Percentiles rank a stretch among this genome's conserved stretches.
Evolutionary conservation across 1,140 invertebrate genomes (phyloP).

Genomic region (Anadara kagoshimensis): DNA sequence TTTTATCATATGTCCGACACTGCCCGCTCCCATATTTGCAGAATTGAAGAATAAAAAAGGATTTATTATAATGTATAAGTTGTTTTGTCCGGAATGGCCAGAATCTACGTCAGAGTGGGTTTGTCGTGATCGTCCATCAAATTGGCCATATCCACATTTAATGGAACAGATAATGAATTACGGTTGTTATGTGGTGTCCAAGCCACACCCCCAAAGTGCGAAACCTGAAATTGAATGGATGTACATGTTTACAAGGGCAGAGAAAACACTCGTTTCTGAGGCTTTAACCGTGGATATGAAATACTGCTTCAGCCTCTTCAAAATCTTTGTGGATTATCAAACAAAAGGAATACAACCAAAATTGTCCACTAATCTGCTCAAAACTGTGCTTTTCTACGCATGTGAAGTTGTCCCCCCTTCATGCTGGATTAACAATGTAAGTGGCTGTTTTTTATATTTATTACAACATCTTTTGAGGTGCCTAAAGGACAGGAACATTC

Average conservation of each 20-base stretch:
- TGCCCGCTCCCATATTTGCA: too few species aligned
- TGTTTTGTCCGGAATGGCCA: slow-evolving; percentile 11
- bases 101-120: slow-evolving; percentile 16
- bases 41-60: too few species aligned
- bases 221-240: slow-evolving; percentile 24
- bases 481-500: slow-evolving; percentile 14
- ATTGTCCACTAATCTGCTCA: slow-evolving; percentile 13
- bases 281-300: slow-evolving; percentile 12
- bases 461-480: slow-evolving; percentile 2
- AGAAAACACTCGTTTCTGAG: slow-evolving; percentile 7
- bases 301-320: slow-evolving; percentile 28
- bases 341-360: background rate
- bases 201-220: slow-evolving; percentile 1
- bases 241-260: slow-evolving; percentile 25
- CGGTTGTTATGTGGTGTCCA: slow-evolving; percentile 13
- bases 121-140: background rate
- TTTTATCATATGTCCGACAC: too few species aligned
- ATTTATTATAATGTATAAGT: too few species aligned
- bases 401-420: slow-evolving; percentile 27
- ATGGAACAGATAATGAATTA: slow-evolving; percentile 1
- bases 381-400: slow-evolving; percentile 15
- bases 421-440: slow-evolving; percentile 5
- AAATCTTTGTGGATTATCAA: slow-evolving; percentile 21
- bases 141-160: slow-evolving; percentile 20
- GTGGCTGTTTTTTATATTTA: slow-evolving; percentile 28